These are phyloP conservation scores for Poeciliopsis retropinna DNA, from an alignment of 2,113 vertebrate genomes.

Conservation along the genomic window DNA sequence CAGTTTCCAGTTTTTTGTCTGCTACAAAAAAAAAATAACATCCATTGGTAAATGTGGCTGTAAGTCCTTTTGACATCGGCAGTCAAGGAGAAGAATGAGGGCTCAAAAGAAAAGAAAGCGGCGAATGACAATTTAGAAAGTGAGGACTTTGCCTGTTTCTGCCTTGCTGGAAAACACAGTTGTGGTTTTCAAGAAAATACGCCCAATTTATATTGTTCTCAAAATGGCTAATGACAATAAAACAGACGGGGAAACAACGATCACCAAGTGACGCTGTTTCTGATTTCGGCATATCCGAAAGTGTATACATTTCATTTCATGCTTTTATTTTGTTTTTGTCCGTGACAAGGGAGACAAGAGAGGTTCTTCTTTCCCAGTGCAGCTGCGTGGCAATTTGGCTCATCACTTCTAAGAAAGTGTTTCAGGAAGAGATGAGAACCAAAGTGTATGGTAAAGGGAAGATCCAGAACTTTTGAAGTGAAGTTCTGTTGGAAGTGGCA, in stretches of 20 bases:
- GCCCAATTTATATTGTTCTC: constrained; percentile 38
- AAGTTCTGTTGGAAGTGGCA: no score
- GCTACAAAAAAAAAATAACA: constrained; percentile 51
- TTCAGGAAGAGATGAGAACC: no score
- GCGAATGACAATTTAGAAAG: constrained; percentile 47
- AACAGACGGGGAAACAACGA: not conserved
- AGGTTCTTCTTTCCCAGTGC: no score
- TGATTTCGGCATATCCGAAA: constrained; percentile 4
- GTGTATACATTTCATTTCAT: constrained; percentile 23
- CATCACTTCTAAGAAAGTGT: no score
- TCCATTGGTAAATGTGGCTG: constrained; percentile 58
- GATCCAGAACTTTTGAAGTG: no score
- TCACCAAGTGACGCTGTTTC: not conserved
- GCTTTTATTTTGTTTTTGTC: constrained; percentile 26
- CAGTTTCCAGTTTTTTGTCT: constrained; percentile 51
- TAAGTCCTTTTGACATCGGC: constrained; percentile 76
- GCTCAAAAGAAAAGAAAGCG: constrained; percentile 61
- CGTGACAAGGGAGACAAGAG: constrained; percentile 6
- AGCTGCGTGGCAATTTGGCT: no score
- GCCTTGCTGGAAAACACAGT: constrained; percentile 25
- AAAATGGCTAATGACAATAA: constrained; percentile 26
- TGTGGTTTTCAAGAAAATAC: constrained; percentile 33
- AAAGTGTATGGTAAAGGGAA: no score
- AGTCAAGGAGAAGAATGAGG: constrained; percentile 69
- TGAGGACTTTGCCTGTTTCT: constrained; percentile 19